Evolutionary conservation across 2,888 invertebrate genomes (phyloP), one percentile per base, ranked within the genome.

Genomic region (Diachrysia chrysitis): DNA sequence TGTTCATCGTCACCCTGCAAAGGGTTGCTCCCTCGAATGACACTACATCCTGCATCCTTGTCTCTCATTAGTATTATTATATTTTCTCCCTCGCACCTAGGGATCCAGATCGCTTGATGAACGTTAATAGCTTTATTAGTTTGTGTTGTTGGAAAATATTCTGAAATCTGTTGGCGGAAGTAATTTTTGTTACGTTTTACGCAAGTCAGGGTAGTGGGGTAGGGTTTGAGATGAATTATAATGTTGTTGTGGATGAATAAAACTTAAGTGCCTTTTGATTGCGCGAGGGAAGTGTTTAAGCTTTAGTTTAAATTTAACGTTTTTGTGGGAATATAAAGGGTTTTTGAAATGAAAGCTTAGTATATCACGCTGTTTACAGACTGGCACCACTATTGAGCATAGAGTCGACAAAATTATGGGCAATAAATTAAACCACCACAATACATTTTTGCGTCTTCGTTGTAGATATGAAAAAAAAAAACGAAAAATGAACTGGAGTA

Each of bases 51-150:
- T 58, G 35, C 17, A 9, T 71, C 63, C 55, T 56, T 60, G 21
- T 77, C 54, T 1, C 2, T 29, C 72, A 35, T 51, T 6, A 7
- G 2, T 37, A 19, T 9, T 37, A 62, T 53, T 1, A 17, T 63
- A 2, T 3, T 48, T 0, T 69, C 62, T 71, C 60, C 0, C 48
- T 73, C 66, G 16, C 69, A 51, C 74, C 21, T 32, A 17, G 53
- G 48, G 46, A 72, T 62, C 64, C 66, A 63, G 58, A 66, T 69
- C 73, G 66, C 78, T 80, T 81, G 78, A 74, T 74, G 78, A 78
- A 68, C 73, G 76, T 66, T 81, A 76, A 81, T 81, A 78, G 73
- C 76, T 81, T 78, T 78, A 81, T 81, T 81, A 81, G 80, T 80
- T 80, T 61, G 64, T 71, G 72, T 76, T 80, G 81, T 74, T 71